phyloP scores from a whole-genome alignment of 2,797 vertebrate species.

The Xenentodon cancila region DNA sequence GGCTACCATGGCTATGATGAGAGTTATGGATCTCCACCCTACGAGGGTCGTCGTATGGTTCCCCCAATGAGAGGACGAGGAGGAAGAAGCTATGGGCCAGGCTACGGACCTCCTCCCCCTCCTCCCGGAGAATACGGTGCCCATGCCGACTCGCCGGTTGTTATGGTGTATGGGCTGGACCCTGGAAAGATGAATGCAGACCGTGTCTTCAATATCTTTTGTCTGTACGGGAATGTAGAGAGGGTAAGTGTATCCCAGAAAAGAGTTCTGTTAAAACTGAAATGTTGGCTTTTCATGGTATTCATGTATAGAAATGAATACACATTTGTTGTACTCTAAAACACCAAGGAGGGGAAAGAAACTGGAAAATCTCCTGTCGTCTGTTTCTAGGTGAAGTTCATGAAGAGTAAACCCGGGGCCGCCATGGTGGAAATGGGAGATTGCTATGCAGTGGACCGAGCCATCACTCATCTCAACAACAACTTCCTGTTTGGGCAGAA shows the following conservation, averaged over 20 bases:
- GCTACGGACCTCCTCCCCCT: constrained; percentile 90
- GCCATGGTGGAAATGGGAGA: constrained; percentile 98
- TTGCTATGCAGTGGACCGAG: constrained; percentile 92
- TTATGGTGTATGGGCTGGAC: constrained; percentile 94
- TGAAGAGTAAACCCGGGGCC: constrained; percentile 96
- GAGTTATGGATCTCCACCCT: constrained; percentile 89
- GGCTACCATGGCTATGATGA: constrained; percentile 90
- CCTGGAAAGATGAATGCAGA: constrained; percentile 93
- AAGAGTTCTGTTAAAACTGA: background rate
- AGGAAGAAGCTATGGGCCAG: constrained; percentile 85
- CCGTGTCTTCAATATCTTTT: constrained; percentile 93
- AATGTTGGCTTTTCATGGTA: background rate
- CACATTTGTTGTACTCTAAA: too few relatives aligned
- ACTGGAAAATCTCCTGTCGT: background rate
- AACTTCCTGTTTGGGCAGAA: constrained; percentile 95
- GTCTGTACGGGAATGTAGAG: constrained; percentile 94
- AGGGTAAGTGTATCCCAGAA: constrained; percentile 79
- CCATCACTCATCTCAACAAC: constrained; percentile 97
- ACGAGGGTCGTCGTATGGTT: constrained; percentile 91
- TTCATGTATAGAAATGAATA: too few relatives aligned
- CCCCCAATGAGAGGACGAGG: constrained; percentile 90
- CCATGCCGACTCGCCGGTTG: constrained; percentile 91
- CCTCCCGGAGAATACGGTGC: constrained; percentile 87
- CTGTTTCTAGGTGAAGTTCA: constrained; percentile 89
- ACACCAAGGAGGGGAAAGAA: too few relatives aligned